Conservation (phyloP, 2,113 vertebrate species). For the Naja naja region DNA sequence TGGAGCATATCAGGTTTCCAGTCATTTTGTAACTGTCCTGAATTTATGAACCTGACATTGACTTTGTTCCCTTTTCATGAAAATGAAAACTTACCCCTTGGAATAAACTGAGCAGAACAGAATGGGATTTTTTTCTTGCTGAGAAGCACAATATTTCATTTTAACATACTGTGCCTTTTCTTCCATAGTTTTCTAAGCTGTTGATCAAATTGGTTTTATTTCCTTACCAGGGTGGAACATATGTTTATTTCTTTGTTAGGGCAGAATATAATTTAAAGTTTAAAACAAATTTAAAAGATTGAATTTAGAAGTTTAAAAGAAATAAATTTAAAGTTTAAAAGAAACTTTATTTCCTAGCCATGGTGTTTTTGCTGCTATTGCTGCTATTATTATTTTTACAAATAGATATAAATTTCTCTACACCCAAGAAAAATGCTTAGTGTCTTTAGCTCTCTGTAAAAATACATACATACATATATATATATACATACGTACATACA, state of each 20-base stretch:
- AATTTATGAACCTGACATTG: not conserved
- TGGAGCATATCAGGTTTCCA: too few species aligned
- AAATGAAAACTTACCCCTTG: not conserved
- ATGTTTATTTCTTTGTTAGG: not conserved
- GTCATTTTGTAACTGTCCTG: not conserved
- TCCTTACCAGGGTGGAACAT: not conserved
- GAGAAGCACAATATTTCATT: not conserved
- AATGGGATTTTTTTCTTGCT: not conserved
- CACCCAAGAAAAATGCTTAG: not conserved
- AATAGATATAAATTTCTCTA: not conserved
- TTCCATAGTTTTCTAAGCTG: not conserved
- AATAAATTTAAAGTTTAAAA: not conserved
- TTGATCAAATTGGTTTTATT: not conserved
- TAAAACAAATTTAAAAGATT: not conserved
- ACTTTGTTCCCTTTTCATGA: not conserved
- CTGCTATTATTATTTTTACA: not conserved
- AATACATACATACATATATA: too few species aligned
- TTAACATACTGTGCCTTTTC: not conserved
- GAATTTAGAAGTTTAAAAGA: too few species aligned
- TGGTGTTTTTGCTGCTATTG: not conserved
- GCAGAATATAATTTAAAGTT: not conserved
- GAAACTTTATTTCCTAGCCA: not conserved
- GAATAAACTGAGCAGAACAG: not conserved
- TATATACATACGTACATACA: not conserved
- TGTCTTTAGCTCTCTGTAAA: not conserved